Evolutionary conservation across 1,140 invertebrate genomes (phyloP).

Genomic region (Drosophila rhopaloa): DNA sequence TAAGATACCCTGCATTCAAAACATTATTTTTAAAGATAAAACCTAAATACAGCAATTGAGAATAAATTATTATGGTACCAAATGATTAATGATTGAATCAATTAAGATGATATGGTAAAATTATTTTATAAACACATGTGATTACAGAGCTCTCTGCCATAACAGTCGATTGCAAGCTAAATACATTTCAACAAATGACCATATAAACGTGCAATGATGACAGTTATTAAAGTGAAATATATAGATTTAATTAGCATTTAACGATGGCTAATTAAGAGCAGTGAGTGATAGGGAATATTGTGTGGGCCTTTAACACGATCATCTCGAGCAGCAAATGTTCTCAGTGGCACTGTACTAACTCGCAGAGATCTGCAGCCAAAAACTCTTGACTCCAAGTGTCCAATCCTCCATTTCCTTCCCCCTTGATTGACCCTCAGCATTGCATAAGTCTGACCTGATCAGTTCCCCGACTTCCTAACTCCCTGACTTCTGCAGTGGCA

Average conservation of each 20-base stretch:
- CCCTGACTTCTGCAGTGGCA: conserved; percentile 45
- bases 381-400: conserved; percentile 15
- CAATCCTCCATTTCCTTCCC: not conserved
- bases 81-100: no score
- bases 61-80: not conserved
- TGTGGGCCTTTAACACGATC: no score
- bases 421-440: conserved; percentile 37
- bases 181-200: conserved; percentile 7
- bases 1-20: no score
- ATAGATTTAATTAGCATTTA: conserved; percentile 25
- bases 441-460: conserved; percentile 55
- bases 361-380: not conserved
- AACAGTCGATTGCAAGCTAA: not conserved
- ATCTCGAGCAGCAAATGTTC: not conserved
- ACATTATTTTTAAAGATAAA: not conserved
- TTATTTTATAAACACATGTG: not conserved
- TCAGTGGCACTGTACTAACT: not conserved
- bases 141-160: not conserved
- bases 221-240: not conserved
- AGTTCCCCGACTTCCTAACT: conserved; percentile 30
- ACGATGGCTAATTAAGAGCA: not conserved
- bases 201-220: conserved; percentile 22
- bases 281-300: not conserved
- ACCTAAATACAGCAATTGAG: not conserved
- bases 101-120: no score